These are phyloP conservation scores for Acleris sparsana DNA, from an alignment of 2,888 invertebrate species.

Conservation along the genomic window DNA sequence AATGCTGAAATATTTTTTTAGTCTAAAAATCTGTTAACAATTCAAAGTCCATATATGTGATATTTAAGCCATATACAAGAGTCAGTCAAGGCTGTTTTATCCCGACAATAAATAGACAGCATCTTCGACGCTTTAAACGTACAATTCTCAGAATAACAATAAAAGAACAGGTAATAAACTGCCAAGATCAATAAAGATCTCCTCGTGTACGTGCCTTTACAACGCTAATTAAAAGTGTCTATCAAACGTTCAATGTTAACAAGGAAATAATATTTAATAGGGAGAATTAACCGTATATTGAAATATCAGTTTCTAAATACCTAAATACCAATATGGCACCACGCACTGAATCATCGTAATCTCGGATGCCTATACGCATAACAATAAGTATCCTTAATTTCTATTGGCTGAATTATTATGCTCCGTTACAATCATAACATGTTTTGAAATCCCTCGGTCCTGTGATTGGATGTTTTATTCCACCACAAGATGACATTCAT, in stretches of 20 bases:
- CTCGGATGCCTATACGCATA: too few species aligned
- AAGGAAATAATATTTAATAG: constrained; percentile 31
- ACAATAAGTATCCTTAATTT: too few species aligned
- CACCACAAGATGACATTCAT: too few species aligned
- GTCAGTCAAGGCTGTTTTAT: background rate
- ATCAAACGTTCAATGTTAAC: constrained; percentile 37
- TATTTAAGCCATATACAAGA: background rate
- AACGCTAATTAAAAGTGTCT: constrained; percentile 14
- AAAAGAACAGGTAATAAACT: constrained; percentile 9
- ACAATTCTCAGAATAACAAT: background rate
- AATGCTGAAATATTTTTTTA: too few species aligned
- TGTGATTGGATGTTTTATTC: too few species aligned
- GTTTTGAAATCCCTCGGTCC: too few species aligned
- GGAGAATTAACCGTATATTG: background rate
- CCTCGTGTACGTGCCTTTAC: constrained; percentile 8
- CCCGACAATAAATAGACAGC: background rate
- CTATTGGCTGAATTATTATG: too few species aligned
- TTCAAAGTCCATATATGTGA: background rate
- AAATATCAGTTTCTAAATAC: background rate
- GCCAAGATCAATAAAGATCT: constrained; percentile 14
- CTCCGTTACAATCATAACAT: too few species aligned
- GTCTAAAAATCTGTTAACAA: too few species aligned
- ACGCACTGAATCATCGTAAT: too few species aligned
- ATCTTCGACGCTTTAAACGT: background rate
- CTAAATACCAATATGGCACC: background rate